Evolutionary conservation across 1,140 invertebrate species (phyloP).

Genomic region (Agraylea sexmaculata): DNA sequence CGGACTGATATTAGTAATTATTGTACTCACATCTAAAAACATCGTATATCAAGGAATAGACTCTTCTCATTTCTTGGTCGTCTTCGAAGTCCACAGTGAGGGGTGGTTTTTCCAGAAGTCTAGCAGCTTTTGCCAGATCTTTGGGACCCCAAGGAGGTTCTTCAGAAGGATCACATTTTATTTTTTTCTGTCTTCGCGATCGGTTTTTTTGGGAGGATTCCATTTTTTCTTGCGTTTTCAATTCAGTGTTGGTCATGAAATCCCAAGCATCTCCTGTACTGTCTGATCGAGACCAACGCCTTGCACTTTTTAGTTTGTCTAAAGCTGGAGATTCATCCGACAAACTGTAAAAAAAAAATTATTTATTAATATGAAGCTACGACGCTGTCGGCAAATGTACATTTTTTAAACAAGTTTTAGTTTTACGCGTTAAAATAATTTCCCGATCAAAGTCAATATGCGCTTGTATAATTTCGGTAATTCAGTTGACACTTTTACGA

Average conservation of each 20-base stretch:
- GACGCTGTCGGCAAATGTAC: slow-evolving; percentile 1
- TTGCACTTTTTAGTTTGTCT: slow-evolving; percentile 10
- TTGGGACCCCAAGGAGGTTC: slow-evolving; percentile 34
- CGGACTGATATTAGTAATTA: background rate
- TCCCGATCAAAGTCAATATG: no score
- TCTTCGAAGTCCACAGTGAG: slow-evolving; percentile 43
- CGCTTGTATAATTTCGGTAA: no score
- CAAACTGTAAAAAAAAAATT: slow-evolving; percentile 9
- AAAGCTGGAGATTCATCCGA: slow-evolving; percentile 11
- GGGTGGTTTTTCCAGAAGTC: slow-evolving; percentile 43
- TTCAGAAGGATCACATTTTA: no score
- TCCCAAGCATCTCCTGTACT: slow-evolving; percentile 17
- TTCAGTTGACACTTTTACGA: no score
- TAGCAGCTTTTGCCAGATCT: slow-evolving; percentile 47
- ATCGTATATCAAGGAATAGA: slow-evolving; percentile 65
- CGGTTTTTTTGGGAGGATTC: no score
- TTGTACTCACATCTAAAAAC: slow-evolving; percentile 60
- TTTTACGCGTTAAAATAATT: no score
- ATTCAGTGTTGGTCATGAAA: no score
- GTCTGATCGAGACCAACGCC: slow-evolving; percentile 18
- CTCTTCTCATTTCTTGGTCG: slow-evolving; percentile 64
- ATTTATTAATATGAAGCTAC: background rate
- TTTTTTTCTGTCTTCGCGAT: no score
- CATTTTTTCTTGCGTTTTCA: no score
- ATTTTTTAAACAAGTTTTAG: no score